These are phyloP conservation scores for Tadarida brasiliensis DNA, from an alignment of 2,797 vertebrate species.

Conservation along the genomic window DNA sequence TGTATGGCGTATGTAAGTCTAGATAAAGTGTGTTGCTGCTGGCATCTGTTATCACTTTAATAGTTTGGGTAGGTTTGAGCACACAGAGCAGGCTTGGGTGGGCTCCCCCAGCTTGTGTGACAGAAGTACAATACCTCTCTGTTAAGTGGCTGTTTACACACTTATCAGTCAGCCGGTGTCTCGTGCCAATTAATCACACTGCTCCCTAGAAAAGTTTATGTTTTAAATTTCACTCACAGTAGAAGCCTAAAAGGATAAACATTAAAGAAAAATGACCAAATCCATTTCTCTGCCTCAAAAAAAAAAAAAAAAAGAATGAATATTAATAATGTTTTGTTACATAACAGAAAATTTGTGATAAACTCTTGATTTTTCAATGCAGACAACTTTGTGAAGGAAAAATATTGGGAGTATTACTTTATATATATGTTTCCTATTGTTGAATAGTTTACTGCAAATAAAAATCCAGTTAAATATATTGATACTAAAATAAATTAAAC, in stretches of 20 bases:
- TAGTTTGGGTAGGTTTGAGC: constrained; percentile 78
- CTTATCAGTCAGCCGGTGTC: constrained; percentile 50
- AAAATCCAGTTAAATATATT: background rate
- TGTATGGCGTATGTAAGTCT: constrained; percentile 67
- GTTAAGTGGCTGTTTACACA: constrained; percentile 76
- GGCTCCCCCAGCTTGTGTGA: constrained; percentile 76
- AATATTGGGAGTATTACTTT: background rate
- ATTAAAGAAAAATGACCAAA: constrained; percentile 54
- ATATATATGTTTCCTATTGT: background rate
- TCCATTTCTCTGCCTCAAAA: background rate
- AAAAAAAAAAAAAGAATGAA: background rate
- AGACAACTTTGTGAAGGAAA: background rate
- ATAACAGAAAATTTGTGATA: constrained; percentile 36
- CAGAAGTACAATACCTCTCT: constrained; percentile 79
- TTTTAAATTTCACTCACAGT: constrained; percentile 61
- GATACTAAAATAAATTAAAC: background rate
- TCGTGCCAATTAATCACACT: constrained; percentile 56
- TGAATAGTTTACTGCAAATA: background rate
- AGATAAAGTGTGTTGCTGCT: constrained; percentile 67
- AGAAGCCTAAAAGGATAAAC: constrained; percentile 65
- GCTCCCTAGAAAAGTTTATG: constrained; percentile 25
- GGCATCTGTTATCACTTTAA: constrained; percentile 76
- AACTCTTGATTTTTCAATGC: background rate
- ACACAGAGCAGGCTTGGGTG: constrained; percentile 86
- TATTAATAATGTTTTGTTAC: background rate